These are phyloP conservation scores for Scrobipalpa atriplicella DNA, from an alignment of 2,888 invertebrate species.

Conservation along the genomic window DNA sequence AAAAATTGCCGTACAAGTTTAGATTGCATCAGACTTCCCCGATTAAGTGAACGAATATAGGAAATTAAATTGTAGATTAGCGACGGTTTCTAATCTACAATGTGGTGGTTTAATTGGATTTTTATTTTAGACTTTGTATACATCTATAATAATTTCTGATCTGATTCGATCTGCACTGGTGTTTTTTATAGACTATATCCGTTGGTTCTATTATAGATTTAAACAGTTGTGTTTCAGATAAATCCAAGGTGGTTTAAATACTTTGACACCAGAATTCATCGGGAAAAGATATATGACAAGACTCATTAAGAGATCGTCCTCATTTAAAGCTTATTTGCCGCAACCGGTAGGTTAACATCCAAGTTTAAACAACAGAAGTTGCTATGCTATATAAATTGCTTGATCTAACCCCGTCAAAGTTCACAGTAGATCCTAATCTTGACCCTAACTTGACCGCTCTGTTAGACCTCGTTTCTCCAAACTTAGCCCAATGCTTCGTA, in stretches of 20 bases:
- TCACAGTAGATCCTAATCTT: conserved; percentile 18
- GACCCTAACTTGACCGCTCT: conserved; percentile 16
- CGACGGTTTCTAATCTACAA: background rate
- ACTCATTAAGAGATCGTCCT: too few species aligned
- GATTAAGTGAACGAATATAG: conserved; percentile 15
- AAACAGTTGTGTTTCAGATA: too few species aligned
- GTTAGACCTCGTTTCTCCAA: background rate
- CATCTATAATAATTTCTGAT: too few species aligned
- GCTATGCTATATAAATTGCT: background rate
- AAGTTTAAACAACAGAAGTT: conserved; percentile 9
- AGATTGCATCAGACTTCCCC: conserved; percentile 17
- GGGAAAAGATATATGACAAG: too few species aligned
- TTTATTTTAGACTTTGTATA: background rate
- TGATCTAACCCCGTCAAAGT: conserved; percentile 8
- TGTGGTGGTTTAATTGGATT: background rate
- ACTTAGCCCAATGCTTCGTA: conserved; percentile 8
- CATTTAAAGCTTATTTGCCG: background rate
- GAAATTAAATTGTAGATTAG: conserved; percentile 9
- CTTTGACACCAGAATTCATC: too few species aligned
- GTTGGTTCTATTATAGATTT: too few species aligned
- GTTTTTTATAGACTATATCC: too few species aligned
- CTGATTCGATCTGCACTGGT: too few species aligned
- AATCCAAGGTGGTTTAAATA: too few species aligned
- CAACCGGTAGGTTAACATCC: background rate
- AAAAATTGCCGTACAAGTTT: background rate